phyloP scores from a whole-genome alignment of 2,888 invertebrate genomes.

The Temnothorax rugatulus region DNA sequence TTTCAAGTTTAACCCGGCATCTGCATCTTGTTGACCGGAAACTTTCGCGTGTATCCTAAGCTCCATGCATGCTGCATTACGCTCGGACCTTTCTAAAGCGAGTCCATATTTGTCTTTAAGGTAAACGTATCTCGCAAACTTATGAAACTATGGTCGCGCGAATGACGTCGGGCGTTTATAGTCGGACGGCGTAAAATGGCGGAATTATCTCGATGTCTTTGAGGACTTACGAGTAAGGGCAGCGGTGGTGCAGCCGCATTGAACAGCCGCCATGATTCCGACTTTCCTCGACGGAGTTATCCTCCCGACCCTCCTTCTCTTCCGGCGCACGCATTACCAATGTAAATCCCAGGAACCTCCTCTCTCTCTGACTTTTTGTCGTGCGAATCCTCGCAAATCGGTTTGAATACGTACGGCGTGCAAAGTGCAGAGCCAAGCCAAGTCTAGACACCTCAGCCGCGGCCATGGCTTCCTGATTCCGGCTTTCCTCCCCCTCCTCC shows the following conservation, averaged over 20 bases:
- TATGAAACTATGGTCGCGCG: neutral
- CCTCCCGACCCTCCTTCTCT: conserved; percentile 19
- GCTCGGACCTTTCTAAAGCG: neutral
- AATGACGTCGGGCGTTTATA: neutral
- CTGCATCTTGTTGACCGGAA: conserved; percentile 29
- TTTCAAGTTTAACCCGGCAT: conserved; percentile 27
- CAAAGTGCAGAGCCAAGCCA: conserved; percentile 74
- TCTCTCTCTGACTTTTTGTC: conserved; percentile 80
- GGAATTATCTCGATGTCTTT: conserved; percentile 37
- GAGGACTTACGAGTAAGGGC: conserved; percentile 17
- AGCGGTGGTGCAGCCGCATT: conserved; percentile 41
- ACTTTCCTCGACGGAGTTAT: conserved; percentile 63
- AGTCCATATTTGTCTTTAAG: neutral
- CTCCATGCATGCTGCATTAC: neutral
- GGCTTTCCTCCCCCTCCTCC: conserved; percentile 23
- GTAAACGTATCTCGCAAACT: neutral
- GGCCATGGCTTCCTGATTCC: conserved; percentile 63
- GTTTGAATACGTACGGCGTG: conserved; percentile 80
- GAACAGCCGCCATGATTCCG: conserved; percentile 60
- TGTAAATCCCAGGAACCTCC: conserved; percentile 78
- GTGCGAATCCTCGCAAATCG: conserved; percentile 82
- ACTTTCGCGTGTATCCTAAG: conserved; percentile 21
- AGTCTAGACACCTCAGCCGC: conserved; percentile 80
- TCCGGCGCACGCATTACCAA: conserved; percentile 79
- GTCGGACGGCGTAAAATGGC: neutral